These are phyloP conservation scores for Ceryle rudis DNA, from an alignment of 2,797 vertebrate genomes.

Conservation along the genomic window DNA sequence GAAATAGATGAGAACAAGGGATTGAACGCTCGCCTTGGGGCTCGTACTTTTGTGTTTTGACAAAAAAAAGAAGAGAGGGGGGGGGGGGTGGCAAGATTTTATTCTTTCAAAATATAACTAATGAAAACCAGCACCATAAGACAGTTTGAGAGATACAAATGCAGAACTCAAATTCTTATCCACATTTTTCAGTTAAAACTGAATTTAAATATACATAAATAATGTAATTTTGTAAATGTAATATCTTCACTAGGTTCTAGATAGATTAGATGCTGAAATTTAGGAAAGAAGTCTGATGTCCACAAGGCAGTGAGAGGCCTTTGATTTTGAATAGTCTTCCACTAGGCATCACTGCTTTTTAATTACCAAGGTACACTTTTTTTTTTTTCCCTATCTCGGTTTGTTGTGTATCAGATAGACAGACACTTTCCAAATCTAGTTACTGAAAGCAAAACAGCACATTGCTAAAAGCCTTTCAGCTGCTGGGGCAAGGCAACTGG, in stretches of 20 bases:
- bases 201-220: not conserved
- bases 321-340: not conserved
- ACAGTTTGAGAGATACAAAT: not conserved
- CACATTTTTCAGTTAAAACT: not conserved
- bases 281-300: not conserved
- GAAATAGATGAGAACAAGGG: too few species aligned
- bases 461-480: not conserved
- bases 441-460: not conserved
- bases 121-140: constrained; percentile 6
- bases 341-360: not conserved
- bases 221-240: not conserved
- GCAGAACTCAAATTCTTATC: not conserved
- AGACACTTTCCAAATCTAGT: not conserved
- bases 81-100: constrained; percentile 12
- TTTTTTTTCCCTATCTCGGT: not conserved
- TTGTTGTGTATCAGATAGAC: not conserved
- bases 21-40: too few species aligned
- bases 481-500: not conserved
- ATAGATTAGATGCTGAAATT: not conserved
- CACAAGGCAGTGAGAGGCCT: not conserved
- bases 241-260: constrained; percentile 1
- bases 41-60: too few species aligned
- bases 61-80: constrained; percentile 40
- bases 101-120: constrained; percentile 59
- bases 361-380: not conserved